phyloP scores from a whole-genome alignment of 2,888 invertebrate species.

The Diadegma fenestrale region DNA sequence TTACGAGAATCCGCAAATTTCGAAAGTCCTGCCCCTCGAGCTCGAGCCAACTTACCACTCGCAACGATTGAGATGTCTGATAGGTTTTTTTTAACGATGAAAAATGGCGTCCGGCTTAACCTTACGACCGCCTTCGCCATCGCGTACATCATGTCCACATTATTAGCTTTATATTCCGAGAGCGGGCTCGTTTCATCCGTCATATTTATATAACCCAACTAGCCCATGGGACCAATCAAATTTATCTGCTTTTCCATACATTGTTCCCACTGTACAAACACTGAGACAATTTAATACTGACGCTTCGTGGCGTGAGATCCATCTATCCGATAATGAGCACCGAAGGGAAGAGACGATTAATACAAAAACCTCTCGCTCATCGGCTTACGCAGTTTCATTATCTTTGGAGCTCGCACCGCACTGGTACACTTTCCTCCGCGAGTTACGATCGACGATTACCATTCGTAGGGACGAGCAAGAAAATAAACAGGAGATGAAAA shows the following conservation, averaged over 20 bases:
- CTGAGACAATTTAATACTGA: constrained; percentile 52
- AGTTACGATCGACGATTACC: constrained; percentile 40
- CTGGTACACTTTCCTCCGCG: constrained; percentile 12
- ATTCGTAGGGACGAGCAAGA: neutral
- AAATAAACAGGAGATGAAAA: constrained; percentile 15
- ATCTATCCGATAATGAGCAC: constrained; percentile 17
- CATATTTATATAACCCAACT: constrained; percentile 54
- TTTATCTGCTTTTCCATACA: constrained; percentile 11
- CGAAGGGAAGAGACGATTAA: neutral
- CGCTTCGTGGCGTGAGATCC: constrained; percentile 30
- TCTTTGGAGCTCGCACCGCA: constrained; percentile 9
- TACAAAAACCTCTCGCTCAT: neutral
- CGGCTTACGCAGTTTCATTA: constrained; percentile 51
- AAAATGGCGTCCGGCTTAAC: constrained; percentile 58
- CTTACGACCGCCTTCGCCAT: constrained; percentile 2
- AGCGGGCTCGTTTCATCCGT: constrained; percentile 44
- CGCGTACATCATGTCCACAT: neutral
- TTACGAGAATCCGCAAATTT: constrained; percentile 45
- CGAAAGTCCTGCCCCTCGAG: constrained; percentile 11
- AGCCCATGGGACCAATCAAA: constrained; percentile 57
- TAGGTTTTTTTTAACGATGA: constrained; percentile 49
- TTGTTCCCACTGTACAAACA: constrained; percentile 33
- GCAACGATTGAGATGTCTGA: constrained; percentile 59
- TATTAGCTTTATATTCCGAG: constrained; percentile 14
- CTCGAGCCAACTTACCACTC: neutral